Conservation (phyloP, 2,797 vertebrate genomes). For the Scarus forsteni region DNA sequence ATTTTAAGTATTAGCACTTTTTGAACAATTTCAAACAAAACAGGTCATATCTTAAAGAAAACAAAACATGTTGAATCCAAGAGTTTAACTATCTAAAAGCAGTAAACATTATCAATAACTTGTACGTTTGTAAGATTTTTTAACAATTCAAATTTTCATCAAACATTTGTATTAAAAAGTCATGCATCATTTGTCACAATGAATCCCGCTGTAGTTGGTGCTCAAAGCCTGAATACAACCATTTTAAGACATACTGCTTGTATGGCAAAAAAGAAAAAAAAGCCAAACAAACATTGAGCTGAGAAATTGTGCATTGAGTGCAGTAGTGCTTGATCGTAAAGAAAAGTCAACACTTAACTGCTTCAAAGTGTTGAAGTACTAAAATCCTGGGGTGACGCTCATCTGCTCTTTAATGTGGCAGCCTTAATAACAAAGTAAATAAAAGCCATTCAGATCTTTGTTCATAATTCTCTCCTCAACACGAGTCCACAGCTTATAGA, state of each 20-base stretch:
- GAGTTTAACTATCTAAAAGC: too few relatives aligned
- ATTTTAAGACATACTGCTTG: background rate
- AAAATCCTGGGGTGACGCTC: conserved; percentile 9
- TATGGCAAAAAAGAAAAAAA: background rate
- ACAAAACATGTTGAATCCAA: too few relatives aligned
- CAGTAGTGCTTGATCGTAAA: conserved; percentile 4
- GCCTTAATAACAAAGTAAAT: conserved; percentile 13
- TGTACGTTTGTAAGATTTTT: too few relatives aligned
- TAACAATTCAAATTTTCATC: too few relatives aligned
- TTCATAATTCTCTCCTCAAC: conserved; percentile 20
- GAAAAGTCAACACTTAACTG: conserved; percentile 11
- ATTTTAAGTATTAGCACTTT: too few relatives aligned
- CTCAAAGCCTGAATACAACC: background rate
- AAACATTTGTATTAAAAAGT: too few relatives aligned
- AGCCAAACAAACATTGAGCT: background rate
- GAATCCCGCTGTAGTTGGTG: background rate
- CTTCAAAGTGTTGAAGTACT: conserved; percentile 3
- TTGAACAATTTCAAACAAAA: too few relatives aligned
- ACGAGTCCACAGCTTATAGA: conserved; percentile 20
- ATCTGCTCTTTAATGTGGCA: conserved; percentile 27
- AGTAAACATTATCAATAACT: too few relatives aligned
- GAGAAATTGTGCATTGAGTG: background rate
- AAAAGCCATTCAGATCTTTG: conserved; percentile 16
- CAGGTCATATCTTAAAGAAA: too few relatives aligned
- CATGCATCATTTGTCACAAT: too few relatives aligned